These are phyloP conservation scores for Junco hyemalis DNA, from an alignment of 2,113 vertebrate genomes.

Conservation along the genomic window DNA sequence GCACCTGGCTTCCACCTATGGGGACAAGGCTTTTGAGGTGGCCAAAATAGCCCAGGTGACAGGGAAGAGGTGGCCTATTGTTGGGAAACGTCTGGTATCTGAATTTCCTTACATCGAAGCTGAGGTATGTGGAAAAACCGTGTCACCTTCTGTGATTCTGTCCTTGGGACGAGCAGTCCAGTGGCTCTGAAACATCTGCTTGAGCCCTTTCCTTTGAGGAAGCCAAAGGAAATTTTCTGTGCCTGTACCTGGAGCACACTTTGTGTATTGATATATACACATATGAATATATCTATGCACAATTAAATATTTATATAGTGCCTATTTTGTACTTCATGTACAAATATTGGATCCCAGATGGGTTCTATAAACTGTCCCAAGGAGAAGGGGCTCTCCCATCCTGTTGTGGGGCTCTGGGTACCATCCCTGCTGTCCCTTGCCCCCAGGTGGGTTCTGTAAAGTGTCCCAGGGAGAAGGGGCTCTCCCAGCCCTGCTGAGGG, in stretches of 20 bases:
- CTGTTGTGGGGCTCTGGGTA: fast-evolving
- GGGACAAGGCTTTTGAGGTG: slow-evolving; percentile 88
- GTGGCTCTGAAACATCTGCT: neutral
- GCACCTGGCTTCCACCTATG: slow-evolving; percentile 82
- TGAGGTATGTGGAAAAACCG: slow-evolving; percentile 78
- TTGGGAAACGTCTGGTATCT: slow-evolving; percentile 92
- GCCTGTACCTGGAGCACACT: neutral
- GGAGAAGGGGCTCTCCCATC: neutral
- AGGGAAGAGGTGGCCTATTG: slow-evolving; percentile 93
- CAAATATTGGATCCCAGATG: fast-evolving
- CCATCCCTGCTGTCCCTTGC: too few relatives aligned
- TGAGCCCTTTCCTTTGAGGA: neutral
- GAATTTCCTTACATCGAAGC: slow-evolving; percentile 98
- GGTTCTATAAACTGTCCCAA: fast-evolving
- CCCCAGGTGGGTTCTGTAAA: slow-evolving; percentile 73
- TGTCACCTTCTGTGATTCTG: fast-evolving
- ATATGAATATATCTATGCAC: too few relatives aligned
- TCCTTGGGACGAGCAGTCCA: fast-evolving
- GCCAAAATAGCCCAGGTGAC: slow-evolving; percentile 86
- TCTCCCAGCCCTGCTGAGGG: too few relatives aligned
- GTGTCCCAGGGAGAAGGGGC: too few relatives aligned
- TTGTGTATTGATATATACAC: fast-evolving
- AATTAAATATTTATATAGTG: neutral
- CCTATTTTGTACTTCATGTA: fast-evolving
- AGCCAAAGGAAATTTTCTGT: neutral